Evolutionary conservation across 2,888 invertebrate genomes (phyloP).

Genomic region (Zonitis immaculata): DNA sequence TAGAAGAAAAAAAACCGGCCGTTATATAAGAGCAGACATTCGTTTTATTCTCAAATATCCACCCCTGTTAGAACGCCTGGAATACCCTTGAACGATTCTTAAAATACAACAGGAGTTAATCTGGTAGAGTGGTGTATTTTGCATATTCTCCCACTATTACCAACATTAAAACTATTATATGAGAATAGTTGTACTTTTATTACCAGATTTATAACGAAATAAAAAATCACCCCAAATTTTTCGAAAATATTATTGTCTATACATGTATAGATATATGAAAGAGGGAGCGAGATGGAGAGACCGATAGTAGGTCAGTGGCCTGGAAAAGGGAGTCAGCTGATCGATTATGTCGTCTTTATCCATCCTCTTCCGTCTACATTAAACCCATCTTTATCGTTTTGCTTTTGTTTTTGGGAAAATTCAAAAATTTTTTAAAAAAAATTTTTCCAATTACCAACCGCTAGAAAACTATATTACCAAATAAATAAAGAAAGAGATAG

Average conservation of each 20-base stretch:
- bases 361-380: not conserved
- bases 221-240: not conserved
- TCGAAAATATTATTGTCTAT: not conserved
- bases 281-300: not conserved
- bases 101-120: not conserved
- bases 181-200: no score
- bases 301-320: constrained; percentile 27
- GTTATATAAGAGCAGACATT: no score
- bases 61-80: no score
- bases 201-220: no score
- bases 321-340: constrained; percentile 26
- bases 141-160: not conserved
- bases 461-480: no score
- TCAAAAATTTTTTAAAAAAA: no score
- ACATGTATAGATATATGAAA: not conserved
- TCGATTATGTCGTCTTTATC: constrained; percentile 20
- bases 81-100: not conserved
- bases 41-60: no score
- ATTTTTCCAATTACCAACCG: no score
- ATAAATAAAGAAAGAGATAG: not conserved
- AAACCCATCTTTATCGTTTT: not conserved
- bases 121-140: not conserved
- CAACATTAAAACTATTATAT: not conserved
- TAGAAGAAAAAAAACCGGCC: no score
- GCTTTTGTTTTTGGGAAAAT: not conserved